phyloP scores from a whole-genome alignment of 1,140 invertebrate species.

The Bombus haemorrhoidalis region DNA sequence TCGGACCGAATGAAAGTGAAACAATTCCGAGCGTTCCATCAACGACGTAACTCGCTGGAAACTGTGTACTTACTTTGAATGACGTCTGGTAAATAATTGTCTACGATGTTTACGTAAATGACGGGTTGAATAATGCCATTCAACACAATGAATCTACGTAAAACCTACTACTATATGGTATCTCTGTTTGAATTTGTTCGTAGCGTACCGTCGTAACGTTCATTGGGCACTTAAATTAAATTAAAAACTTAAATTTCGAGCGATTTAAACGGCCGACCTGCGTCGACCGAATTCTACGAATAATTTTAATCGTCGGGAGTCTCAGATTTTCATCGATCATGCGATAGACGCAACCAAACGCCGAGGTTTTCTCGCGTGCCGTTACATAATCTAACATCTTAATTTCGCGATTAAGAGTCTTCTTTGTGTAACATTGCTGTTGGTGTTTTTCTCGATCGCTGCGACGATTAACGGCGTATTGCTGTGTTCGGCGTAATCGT shows the following conservation, averaged over 20 bases:
- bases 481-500: background rate
- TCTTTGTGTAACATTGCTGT: background rate
- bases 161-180: background rate
- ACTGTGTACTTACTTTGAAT: background rate
- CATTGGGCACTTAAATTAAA: background rate
- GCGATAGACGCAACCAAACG: background rate
- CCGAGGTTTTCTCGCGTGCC: constrained; percentile 6
- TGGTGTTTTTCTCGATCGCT: background rate
- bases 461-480: background rate
- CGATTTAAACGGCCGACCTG: background rate
- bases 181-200: no score
- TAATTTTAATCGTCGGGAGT: no score
- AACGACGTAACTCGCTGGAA: background rate
- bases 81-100: constrained; percentile 23
- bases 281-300: no score
- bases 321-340: no score
- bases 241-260: background rate
- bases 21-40: constrained; percentile 29
- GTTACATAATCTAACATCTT: constrained; percentile 20
- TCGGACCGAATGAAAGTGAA: constrained; percentile 39
- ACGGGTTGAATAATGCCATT: background rate
- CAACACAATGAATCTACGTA: constrained; percentile 1
- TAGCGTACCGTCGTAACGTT: no score
- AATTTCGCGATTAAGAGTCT: constrained; percentile 11
- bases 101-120: background rate